These are phyloP conservation scores for Nesospiza acunhae DNA, from an alignment of 2,113 vertebrate genomes.

Conservation along the genomic window DNA sequence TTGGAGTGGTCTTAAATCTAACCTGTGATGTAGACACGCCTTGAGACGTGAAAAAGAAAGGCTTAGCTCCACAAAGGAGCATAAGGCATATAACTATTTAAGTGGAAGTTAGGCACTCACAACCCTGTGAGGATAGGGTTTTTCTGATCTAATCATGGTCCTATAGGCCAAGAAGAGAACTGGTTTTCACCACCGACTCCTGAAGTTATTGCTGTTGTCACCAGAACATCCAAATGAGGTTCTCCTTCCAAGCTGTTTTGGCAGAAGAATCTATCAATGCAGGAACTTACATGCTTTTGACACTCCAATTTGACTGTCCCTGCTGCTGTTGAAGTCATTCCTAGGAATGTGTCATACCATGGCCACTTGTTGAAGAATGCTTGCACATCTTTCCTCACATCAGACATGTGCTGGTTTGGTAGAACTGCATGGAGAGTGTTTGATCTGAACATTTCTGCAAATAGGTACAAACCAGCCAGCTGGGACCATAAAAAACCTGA, in stretches of 20 bases:
- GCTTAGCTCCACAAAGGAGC: neutral
- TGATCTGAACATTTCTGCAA: neutral
- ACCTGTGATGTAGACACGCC: neutral
- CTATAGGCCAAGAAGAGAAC: neutral
- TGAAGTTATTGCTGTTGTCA: neutral
- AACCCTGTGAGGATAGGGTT: neutral
- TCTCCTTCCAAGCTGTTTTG: neutral
- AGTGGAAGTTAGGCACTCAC: neutral
- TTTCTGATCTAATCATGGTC: neutral
- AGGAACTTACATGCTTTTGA: neutral
- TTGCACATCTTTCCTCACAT: neutral
- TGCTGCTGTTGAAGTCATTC: neutral
- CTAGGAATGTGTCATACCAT: neutral
- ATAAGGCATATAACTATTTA: neutral
- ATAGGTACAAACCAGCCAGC: neutral
- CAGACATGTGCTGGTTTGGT: neutral
- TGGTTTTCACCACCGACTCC: fast-evolving
- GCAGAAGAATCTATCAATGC: neutral
- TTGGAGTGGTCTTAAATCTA: neutral
- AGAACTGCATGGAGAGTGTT: neutral
- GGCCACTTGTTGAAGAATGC: neutral
- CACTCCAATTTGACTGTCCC: neutral
- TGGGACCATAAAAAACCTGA: neutral
- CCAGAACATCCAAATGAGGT: neutral
- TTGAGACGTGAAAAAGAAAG: neutral